phyloP scores from a whole-genome alignment of 2,113 vertebrate genomes.

The Lonchura striata region DNA sequence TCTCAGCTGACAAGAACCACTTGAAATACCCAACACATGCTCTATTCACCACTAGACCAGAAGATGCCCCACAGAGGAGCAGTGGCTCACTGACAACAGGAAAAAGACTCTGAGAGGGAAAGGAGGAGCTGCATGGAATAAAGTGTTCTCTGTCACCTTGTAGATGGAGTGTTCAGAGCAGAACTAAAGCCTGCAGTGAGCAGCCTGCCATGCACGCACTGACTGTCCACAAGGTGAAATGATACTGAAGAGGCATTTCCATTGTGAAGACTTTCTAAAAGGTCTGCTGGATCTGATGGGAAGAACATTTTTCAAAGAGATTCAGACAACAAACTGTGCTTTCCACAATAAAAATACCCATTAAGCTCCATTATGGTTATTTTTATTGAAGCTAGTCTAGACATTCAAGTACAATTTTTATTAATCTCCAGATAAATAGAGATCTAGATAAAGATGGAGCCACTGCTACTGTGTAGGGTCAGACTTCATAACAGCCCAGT shows the following conservation, averaged over 20 bases:
- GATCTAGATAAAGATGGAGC: slow-evolving; percentile 51
- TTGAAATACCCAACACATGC: neutral
- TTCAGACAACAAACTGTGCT: slow-evolving; percentile 32
- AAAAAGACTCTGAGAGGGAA: neutral
- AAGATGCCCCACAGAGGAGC: neutral
- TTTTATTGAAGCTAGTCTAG: slow-evolving; percentile 56
- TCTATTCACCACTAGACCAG: neutral
- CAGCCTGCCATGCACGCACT: rapidly evolving
- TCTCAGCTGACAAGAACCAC: neutral
- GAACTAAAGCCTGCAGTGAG: neutral
- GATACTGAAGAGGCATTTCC: slow-evolving; percentile 23
- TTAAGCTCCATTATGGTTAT: slow-evolving; percentile 48
- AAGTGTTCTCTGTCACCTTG: neutral
- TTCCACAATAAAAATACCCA: slow-evolving; percentile 46
- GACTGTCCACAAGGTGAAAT: neutral
- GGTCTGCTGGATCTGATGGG: neutral
- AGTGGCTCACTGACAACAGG: neutral
- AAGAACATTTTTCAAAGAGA: slow-evolving; percentile 34
- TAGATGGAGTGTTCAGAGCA: neutral
- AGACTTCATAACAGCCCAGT: neutral
- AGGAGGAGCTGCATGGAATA: neutral
- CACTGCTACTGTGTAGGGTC: neutral
- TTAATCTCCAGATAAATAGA: slow-evolving; percentile 53
- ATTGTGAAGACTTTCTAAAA: slow-evolving; percentile 9
- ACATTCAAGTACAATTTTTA: slow-evolving; percentile 39